Evolutionary conservation across 2,797 vertebrate species (phyloP).

Genomic region (Allobates femoralis): DNA sequence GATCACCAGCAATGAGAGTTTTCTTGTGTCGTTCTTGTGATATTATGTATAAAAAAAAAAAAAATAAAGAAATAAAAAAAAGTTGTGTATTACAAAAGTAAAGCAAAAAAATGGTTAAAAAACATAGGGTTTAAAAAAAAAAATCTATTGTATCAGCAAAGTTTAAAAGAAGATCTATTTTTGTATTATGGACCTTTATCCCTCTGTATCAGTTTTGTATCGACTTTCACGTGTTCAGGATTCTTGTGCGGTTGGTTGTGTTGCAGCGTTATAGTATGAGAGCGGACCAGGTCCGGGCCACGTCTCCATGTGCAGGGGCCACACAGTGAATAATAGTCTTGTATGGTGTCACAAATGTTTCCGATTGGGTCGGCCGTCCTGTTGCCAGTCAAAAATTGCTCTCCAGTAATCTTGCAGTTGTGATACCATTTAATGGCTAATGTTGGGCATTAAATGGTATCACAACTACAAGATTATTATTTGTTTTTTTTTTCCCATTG

Average conservation of each 20-base stretch:
- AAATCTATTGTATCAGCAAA: slow-evolving; percentile 74
- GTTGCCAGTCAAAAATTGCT: no score
- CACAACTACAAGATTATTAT: no score
- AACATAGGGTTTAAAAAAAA: slow-evolving; percentile 68
- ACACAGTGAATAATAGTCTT: no score
- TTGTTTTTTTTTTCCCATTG: no score
- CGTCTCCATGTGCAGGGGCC: background rate
- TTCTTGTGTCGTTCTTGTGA: slow-evolving; percentile 21
- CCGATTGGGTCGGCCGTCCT: no score
- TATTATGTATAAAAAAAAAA: slow-evolving; percentile 50
- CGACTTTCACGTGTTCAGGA: slow-evolving; percentile 59
- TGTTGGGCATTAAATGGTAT: no score
- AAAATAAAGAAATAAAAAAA: slow-evolving; percentile 46
- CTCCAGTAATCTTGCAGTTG: no score
- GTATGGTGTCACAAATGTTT: no score
- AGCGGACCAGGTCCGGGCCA: background rate
- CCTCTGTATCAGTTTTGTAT: slow-evolving; percentile 69
- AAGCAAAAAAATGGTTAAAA: slow-evolving; percentile 27
- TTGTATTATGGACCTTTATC: slow-evolving; percentile 99
- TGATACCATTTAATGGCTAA: no score
- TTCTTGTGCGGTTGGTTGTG: background rate
- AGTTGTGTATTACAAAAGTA: slow-evolving; percentile 49
- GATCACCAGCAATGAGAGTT: slow-evolving; percentile 41
- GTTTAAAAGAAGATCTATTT: slow-evolving; percentile 92
- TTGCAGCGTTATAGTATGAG: background rate